Evolutionary conservation across 2,113 vertebrate species (phyloP).

Genomic region (Cacatua alba): DNA sequence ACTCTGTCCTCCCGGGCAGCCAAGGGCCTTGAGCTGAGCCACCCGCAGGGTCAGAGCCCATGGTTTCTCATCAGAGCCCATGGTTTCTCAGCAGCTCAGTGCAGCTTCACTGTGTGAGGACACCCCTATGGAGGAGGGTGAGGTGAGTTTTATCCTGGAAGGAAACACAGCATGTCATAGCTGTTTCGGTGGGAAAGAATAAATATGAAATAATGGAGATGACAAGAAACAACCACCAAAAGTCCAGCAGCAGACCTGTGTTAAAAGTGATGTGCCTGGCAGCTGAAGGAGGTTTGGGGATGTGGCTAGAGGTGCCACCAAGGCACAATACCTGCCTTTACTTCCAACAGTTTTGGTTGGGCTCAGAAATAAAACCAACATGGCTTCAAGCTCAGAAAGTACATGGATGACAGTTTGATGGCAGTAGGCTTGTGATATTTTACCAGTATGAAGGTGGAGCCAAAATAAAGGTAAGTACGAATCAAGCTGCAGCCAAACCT

Average conservation of each 20-base stretch:
- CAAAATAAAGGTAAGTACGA: neutral
- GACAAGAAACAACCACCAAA: neutral
- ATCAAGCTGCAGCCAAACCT: neutral
- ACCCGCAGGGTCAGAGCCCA: rapidly evolving
- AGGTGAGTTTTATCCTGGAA: neutral
- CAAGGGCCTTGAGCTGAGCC: neutral
- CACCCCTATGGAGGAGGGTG: rapidly evolving
- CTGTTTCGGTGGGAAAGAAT: neutral
- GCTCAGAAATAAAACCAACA: neutral
- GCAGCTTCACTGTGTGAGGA: neutral
- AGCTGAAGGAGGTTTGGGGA: neutral
- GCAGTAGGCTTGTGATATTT: rapidly evolving
- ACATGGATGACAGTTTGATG: neutral
- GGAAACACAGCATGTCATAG: neutral
- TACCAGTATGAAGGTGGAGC: rapidly evolving
- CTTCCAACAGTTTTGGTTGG: rapidly evolving
- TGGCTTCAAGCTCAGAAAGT: neutral
- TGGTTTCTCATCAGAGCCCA: neutral
- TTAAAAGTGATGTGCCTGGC: neutral
- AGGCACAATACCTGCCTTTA: neutral
- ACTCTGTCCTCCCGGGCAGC: neutral
- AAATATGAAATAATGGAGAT: neutral
- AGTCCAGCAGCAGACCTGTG: neutral
- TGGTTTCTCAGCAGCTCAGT: rapidly evolving
- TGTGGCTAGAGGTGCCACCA: neutral